Conservation (phyloP, 2,113 vertebrate genomes). For the Oreocharis arfaki region DNA sequence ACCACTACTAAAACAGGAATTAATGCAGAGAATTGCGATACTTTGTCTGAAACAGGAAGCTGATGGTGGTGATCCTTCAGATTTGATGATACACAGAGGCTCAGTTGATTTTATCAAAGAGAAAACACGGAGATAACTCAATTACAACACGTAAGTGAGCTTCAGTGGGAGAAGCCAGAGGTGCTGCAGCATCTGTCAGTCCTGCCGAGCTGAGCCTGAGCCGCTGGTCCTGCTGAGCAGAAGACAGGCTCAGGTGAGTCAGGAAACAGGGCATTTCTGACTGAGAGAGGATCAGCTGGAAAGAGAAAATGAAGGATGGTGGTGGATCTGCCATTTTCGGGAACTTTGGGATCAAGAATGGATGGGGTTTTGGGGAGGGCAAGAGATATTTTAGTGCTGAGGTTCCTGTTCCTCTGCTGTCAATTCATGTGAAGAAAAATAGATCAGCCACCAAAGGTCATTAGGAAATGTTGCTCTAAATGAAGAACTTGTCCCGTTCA, state of each 20-base stretch:
- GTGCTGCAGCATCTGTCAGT: rapidly evolving
- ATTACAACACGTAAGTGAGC: rapidly evolving
- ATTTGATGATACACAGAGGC: background rate
- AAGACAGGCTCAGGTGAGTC: background rate
- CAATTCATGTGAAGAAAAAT: background rate
- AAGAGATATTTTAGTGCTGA: background rate
- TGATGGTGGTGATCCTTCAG: background rate
- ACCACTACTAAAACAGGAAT: background rate
- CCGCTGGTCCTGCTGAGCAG: rapidly evolving
- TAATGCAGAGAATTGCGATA: background rate
- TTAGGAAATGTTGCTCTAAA: background rate
- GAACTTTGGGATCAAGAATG: background rate
- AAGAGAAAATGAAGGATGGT: too few relatives aligned
- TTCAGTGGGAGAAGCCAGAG: background rate
- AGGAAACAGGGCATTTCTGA: too few relatives aligned
- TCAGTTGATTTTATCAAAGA: background rate
- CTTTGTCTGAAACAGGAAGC: background rate
- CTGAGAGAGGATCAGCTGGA: background rate
- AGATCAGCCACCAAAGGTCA: background rate
- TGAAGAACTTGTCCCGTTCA: background rate
- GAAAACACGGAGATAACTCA: background rate
- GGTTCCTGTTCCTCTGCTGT: background rate
- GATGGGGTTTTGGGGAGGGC: rapidly evolving
- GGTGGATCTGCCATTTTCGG: background rate
- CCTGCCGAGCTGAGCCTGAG: rapidly evolving